A percentile compares a stretch with the other conserved stretches of the same genome.
phyloP scores from a whole-genome alignment of 2,888 invertebrate genomes.

The Prosapia bicincta region DNA sequence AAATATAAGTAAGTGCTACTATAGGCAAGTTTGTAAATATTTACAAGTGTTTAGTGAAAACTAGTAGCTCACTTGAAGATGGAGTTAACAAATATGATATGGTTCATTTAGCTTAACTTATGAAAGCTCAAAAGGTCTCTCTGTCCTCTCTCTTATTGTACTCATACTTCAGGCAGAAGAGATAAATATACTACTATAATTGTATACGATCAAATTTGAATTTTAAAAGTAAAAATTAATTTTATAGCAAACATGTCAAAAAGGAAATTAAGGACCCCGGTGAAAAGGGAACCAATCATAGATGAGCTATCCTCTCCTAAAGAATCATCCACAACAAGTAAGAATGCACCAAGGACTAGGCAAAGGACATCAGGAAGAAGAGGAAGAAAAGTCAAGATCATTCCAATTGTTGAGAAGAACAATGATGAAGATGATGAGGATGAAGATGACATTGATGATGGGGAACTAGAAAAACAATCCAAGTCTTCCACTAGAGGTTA shows the following conservation, averaged over 20 bases:
- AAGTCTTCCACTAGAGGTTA: conserved; percentile 8
- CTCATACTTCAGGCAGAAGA: no score
- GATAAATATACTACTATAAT: no score
- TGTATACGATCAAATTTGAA: no score
- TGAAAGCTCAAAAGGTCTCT: no score
- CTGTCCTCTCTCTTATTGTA: no score
- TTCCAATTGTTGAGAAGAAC: not conserved
- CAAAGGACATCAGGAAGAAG: not conserved
- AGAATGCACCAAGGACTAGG: not conserved
- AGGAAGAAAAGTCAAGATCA: not conserved
- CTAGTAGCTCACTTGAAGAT: no score
- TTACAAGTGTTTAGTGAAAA: no score
- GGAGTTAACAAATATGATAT: no score
- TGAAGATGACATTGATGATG: not conserved
- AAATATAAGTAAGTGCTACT: no score
- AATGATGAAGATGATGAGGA: conserved; percentile 2
- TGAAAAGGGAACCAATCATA: not conserved
- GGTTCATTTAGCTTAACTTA: no score
- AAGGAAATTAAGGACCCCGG: conserved; percentile 7
- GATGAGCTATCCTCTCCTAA: not conserved
- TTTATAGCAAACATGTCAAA: conserved; percentile 6
- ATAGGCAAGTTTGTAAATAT: no score
- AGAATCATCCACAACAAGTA: not conserved
- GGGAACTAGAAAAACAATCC: not conserved
- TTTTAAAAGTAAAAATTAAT: no score